Evolutionary conservation across 2,888 invertebrate species (phyloP), one percentile per base, ranked within the genome.

Genomic region (Hydriomena furcata): DNA sequence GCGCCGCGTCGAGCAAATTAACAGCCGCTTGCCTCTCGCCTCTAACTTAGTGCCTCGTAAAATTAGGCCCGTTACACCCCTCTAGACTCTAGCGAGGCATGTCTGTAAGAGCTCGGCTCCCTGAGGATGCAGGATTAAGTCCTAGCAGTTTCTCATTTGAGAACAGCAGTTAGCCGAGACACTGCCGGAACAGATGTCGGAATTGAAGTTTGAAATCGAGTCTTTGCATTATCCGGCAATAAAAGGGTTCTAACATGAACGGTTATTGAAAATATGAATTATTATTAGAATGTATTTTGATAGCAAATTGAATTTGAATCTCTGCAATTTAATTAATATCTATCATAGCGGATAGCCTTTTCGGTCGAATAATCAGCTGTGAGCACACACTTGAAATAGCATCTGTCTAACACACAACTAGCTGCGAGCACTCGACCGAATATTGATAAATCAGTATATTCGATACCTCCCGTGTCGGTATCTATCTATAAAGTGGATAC

Each of bases 21-120:
- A 87, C 89, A 87, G 82, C 72, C 82, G 81, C 75, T 84, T 82
- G 82, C 82, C 82, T 76, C 82, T 83, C 80, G 79, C 77, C 79
- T 80, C 82, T 82, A 82, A 88, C 82, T 88, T 87, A 88, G 84
- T 83, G 79, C 84, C 86, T 89, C 89, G 80, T 88, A 86, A 89
- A 88, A 89, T 88, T 86, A 87, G 85, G 76, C 74, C 82, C 77
- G 79, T 82, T 82, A 83, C 76, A 78, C 76, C 85, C 79, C 82
- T 82, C 74, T 63, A 69, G 79, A 74, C 79, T 65, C 68, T 66
- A 65, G 66, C 71, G 67, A 63, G 63, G 70, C 70, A 50, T 59
- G 66, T 63, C 65, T 61, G 59, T 37, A 37, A 34, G 51, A 41
- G 34, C 61, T 59, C 63, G 60, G 57, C 66, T 73, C 79, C 75